Conservation (phyloP, 2,113 vertebrate species). For the Callipepla squamata region DNA sequence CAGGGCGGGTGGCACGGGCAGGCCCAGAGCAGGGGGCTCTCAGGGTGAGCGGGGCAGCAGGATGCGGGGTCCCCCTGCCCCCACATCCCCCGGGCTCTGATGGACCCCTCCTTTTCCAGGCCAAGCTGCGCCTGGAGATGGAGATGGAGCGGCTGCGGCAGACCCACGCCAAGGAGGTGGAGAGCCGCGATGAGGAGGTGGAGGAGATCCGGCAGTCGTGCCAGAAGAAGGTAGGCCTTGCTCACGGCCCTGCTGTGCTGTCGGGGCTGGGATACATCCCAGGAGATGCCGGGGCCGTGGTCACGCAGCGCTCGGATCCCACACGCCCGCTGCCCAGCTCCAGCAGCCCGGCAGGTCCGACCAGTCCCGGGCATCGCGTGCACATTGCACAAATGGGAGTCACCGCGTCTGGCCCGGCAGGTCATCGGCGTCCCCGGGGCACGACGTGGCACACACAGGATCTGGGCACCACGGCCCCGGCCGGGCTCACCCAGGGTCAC, state of each 20-base stretch:
- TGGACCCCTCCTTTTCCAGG: slow-evolving; percentile 69
- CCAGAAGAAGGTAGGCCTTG: slow-evolving; percentile 89
- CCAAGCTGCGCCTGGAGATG: slow-evolving; percentile 96
- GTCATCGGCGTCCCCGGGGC: neutral
- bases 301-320: neutral
- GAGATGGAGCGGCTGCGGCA: slow-evolving; percentile 95
- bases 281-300: slow-evolving; percentile 5
- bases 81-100: accelerated
- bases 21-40: neutral
- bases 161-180: slow-evolving; percentile 93
- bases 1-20: neutral
- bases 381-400: neutral
- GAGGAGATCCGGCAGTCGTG: slow-evolving; percentile 95
- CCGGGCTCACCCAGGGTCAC: neutral
- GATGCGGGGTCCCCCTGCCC: accelerated
- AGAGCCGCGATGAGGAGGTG: slow-evolving; percentile 94
- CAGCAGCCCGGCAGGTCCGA: neutral
- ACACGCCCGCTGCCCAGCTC: neutral
- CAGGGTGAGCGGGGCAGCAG: neutral
- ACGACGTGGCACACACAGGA: neutral
- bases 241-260: accelerated
- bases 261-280: neutral
- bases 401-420: accelerated
- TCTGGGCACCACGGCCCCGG: neutral
- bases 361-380: neutral